These are phyloP conservation scores for Troides aeacus DNA, from an alignment of 2,888 invertebrate species.

Conservation along the genomic window DNA sequence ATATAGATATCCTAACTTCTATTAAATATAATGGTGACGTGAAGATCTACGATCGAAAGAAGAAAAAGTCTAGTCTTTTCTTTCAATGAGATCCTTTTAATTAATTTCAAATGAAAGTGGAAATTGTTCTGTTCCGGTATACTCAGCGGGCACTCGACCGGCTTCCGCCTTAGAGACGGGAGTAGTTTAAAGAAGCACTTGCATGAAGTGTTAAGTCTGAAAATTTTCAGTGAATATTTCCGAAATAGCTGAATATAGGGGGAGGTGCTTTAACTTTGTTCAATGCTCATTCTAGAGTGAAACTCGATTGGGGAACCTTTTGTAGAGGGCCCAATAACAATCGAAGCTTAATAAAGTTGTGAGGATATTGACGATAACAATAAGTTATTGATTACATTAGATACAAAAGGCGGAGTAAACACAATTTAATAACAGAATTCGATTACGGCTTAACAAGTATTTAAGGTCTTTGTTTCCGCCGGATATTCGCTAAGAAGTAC, in stretches of 20 bases:
- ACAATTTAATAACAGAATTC: not conserved
- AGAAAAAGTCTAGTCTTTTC: not conserved
- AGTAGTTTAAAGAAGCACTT: slow-evolving; percentile 16
- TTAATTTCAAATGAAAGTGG: not conserved
- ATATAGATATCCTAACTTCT: not conserved
- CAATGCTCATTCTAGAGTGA: slow-evolving; percentile 31
- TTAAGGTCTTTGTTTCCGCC: too few species aligned
- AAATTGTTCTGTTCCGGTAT: not conserved
- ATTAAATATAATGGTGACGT: too few species aligned
- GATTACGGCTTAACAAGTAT: not conserved
- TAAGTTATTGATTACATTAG: slow-evolving; percentile 9
- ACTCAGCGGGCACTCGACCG: slow-evolving; percentile 4
- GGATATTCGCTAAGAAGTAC: too few species aligned
- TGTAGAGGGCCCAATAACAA: slow-evolving; percentile 22
- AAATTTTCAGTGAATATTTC: slow-evolving; percentile 22
- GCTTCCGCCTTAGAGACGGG: slow-evolving; percentile 5
- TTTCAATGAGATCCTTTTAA: not conserved
- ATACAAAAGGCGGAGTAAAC: not conserved
- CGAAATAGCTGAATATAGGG: slow-evolving; percentile 16
- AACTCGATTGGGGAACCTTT: slow-evolving; percentile 31
- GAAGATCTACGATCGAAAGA: not conserved
- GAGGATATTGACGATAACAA: slow-evolving; percentile 16
- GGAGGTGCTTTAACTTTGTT: slow-evolving; percentile 23
- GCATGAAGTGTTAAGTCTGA: slow-evolving; percentile 18
- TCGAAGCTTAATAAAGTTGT: slow-evolving; percentile 23